Evolutionary conservation across 2,113 vertebrate genomes (phyloP), one percentile per base, ranked within the genome.

Genomic region (Benitochromis conjunctus): DNA sequence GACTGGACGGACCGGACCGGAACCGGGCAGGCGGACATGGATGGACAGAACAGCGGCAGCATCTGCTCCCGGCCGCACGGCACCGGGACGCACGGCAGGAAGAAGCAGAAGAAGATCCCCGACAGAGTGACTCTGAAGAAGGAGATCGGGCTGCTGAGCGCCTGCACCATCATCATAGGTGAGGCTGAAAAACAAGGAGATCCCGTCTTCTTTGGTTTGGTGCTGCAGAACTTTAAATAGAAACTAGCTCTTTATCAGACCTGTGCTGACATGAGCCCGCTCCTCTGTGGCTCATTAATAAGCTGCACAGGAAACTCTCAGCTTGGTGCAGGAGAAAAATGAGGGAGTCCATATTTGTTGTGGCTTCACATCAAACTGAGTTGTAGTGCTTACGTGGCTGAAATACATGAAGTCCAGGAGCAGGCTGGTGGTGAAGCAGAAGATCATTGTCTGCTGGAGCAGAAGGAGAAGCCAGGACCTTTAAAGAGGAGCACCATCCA

Each of bases 151-250:
- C 95, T 97, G 60, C 83, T 97, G 87, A 98, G 97, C 91, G 97
- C 97, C 13, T 97, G 97, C 95, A 96, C 97, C 90, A 97, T 98
- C 93, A 98, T 98, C 80, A 97, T 98, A 93, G 97, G 97, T 98
- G 91, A 96, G 96, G 69, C 60, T 80, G 81, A 38, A 80, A 86
- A 80, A 80, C 54, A 31, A n/a, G 69, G 31, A 62, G 58, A 71
- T 10, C 81, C 34, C 51, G 2, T 4, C 43, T 38, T 36, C 38
- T 3, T 51, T 43, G 4, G 58, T 36, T 66, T 41, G 12, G 14
- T 1, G 10, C 11, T 18, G 84, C 36, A 80, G 4, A 81, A 80
- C 8, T 82, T 60, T 19, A 3, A 5, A 12, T n/a, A 21, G 66
- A 53, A 41, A 14, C 7, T 41, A 11, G 43, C 9, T 19, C 4